Percentiles rank a stretch among this genome's conserved stretches.
These are phyloP conservation scores for Saguinus midas DNA, from an alignment of 2,113 vertebrate genomes.

Conservation along the genomic window DNA sequence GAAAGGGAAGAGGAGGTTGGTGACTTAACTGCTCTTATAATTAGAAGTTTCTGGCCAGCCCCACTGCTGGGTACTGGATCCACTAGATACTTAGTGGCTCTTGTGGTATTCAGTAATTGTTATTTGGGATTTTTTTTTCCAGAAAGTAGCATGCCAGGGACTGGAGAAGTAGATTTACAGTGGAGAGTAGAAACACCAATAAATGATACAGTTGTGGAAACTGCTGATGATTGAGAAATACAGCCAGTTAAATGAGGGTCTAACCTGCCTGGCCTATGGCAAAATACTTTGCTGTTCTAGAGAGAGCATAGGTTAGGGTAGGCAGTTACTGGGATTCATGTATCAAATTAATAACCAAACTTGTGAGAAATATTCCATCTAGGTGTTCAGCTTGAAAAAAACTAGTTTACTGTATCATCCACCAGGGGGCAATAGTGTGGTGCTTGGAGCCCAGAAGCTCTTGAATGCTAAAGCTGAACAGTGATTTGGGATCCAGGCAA, in stretches of 20 bases:
- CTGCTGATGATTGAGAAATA: background rate
- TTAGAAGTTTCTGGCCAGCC: background rate
- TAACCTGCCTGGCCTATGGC: background rate
- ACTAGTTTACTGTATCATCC: background rate
- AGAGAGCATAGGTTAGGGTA: background rate
- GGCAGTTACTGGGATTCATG: background rate
- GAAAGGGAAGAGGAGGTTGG: background rate
- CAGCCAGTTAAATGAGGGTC: background rate
- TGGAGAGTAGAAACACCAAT: background rate
- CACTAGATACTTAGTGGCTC: background rate
- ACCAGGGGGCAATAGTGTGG: constrained; percentile 49
- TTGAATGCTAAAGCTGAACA: rapidly evolving
- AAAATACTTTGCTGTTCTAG: background rate
- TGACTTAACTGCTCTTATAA: background rate
- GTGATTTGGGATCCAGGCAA: background rate
- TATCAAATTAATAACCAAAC: background rate
- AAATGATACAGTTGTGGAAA: background rate
- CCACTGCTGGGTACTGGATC: background rate
- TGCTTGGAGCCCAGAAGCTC: background rate
- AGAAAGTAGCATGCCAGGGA: background rate
- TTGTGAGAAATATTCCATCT: background rate
- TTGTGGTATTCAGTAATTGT: background rate
- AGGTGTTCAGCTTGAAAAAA: background rate
- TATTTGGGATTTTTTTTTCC: background rate
- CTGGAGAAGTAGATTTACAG: background rate